These are phyloP conservation scores for Progne subis DNA, from an alignment of 2,113 vertebrate genomes.

Conservation along the genomic window DNA sequence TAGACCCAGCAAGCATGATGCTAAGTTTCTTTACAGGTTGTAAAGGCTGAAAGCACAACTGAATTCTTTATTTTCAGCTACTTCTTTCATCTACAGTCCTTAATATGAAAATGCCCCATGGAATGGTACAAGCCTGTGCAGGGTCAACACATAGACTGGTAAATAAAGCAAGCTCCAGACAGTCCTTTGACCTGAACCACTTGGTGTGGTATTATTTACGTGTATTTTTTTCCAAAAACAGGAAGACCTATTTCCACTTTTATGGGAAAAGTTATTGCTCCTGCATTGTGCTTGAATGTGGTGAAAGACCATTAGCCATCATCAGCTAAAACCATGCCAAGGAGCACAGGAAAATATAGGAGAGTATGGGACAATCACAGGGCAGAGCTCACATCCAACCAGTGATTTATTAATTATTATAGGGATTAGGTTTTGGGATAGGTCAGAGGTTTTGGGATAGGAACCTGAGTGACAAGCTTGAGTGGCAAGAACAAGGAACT, in stretches of 20 bases:
- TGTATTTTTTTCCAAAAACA: background rate
- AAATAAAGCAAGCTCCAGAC: background rate
- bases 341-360: background rate
- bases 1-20: background rate
- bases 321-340: background rate
- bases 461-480: background rate
- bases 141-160: background rate
- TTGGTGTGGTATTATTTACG: background rate
- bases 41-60: background rate
- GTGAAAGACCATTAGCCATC: background rate
- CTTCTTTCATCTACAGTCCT: background rate
- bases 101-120: background rate
- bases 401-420: background rate
- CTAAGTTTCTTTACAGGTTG: background rate
- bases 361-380: background rate
- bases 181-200: background rate
- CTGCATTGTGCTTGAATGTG: background rate
- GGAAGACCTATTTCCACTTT: background rate
- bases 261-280: background rate
- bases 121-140: background rate
- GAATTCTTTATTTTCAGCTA: background rate
- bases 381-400: background rate
- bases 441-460: background rate
- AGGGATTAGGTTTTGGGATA: background rate
- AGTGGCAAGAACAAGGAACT: background rate